Base-by-base conservation (phyloP, 2,888 invertebrate genomes). In the Euplexia lucipara region DNA sequence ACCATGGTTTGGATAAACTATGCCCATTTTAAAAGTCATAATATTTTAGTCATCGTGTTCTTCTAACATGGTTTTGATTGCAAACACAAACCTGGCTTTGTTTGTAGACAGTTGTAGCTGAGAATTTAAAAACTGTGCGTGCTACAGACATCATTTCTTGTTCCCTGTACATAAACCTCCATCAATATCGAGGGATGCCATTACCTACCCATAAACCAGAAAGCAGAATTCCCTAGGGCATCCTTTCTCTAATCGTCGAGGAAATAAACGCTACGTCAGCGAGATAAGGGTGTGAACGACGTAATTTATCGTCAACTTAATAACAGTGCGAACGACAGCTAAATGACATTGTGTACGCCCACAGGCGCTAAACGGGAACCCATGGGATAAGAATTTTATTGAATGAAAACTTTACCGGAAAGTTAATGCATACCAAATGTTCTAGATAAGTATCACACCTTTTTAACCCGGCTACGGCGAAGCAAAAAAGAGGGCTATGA, bases 231-330 rank as follows among this genome's bases (percentile, higher is more conserved):
- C 71, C 60, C 42, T 26, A 4, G 14, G 66, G 71, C 26, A 41
- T 42, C 20, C 37, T 66, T 37, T 45, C 16, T 9, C 6, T 56
- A 71, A 65, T 52, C 51, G 51, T 37, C 34, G 34, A 32, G 37
- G 49, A 67, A 71, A 10, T 47, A 2, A 44, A 41, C 51, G 35
- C 60, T 71, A 52, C 26, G 12, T 47, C 51, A 56, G 42, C 20
- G 9, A 37, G 67, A 67, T 71, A 71, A 61, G 67, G 65, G 41
- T 45, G 54, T 45, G n/a, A 71, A 71, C 16, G 61, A 52, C 20
- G 37, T 20, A 26, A 47, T 67, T 71, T 71, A 61, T 67, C 52
- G 41, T 42, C 45, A 67, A 42, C 26, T 47, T 51, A 37, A 70
- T 66, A 47, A 67, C 41, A 56, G 60, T 52, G 51, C 16, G 37